Percentiles rank a stretch among this genome's conserved stretches.
Conservation (phyloP, 1,140 invertebrate species). For the Lepidurus arcticus region DNA sequence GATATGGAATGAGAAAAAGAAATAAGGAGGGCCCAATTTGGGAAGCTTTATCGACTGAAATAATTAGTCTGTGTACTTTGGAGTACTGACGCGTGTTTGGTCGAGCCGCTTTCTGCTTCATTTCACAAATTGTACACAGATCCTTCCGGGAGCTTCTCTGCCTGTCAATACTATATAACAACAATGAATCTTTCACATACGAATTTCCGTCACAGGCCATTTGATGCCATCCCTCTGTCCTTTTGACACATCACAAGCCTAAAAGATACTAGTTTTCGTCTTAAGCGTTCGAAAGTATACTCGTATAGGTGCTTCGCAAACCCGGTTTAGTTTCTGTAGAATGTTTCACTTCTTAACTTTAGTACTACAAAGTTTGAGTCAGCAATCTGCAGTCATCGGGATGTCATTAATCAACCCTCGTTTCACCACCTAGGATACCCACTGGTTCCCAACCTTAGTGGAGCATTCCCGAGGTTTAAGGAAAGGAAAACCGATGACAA, state of each 20-base stretch:
- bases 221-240: background rate
- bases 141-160: background rate
- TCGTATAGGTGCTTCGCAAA: no score
- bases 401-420: background rate
- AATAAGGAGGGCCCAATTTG: background rate
- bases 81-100: background rate
- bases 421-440: background rate
- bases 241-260: background rate
- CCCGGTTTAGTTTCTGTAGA: background rate
- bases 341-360: background rate
- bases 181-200: background rate
- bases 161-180: background rate
- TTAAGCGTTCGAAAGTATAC: no score
- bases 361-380: background rate
- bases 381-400: background rate
- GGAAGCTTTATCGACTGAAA: slow-evolving; percentile 7
- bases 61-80: slow-evolving; percentile 9
- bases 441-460: background rate
- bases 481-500: background rate
- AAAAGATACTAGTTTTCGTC: no score
- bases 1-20: background rate
- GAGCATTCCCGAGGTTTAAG: background rate
- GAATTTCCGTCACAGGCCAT: slow-evolving; percentile 4
- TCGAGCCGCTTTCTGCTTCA: slow-evolving; percentile 13
- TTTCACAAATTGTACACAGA: background rate